Percentiles rank a stretch among this genome's conserved stretches.
These are phyloP conservation scores for Bactericera cockerelli DNA, from an alignment of 1,140 invertebrate species.

Conservation along the genomic window DNA sequence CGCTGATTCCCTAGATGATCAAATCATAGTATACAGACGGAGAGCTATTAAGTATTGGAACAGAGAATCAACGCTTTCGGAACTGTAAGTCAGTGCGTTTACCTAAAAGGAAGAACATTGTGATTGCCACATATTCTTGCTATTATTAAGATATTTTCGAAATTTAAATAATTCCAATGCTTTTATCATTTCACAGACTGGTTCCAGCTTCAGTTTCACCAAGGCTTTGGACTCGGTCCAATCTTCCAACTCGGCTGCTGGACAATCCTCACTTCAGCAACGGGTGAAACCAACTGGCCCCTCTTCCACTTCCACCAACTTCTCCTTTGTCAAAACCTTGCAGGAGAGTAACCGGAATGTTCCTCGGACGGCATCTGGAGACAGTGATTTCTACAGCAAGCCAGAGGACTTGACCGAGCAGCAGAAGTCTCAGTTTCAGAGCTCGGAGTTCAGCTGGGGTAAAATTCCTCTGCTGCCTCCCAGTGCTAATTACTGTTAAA, in stretches of 20 bases:
- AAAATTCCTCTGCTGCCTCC: background rate
- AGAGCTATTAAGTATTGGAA: too few species aligned
- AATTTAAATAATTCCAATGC: too few species aligned
- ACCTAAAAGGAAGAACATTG: too few species aligned
- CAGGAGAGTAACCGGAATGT: background rate
- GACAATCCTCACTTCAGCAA: background rate
- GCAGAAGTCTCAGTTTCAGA: background rate
- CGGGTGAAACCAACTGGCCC: background rate
- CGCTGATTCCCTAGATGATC: too few species aligned
- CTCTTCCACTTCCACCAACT: background rate
- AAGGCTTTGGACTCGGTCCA: background rate
- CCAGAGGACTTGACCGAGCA: background rate
- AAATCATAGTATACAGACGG: too few species aligned
- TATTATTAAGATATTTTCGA: too few species aligned
- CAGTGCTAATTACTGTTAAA: background rate
- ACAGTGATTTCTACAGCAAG: background rate
- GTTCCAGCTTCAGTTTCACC: background rate
- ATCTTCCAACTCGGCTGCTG: background rate
- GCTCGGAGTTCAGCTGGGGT: background rate
- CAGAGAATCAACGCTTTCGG: too few species aligned
- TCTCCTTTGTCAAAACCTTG: conserved; percentile 2
- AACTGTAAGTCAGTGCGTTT: too few species aligned
- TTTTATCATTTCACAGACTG: background rate
- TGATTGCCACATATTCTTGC: too few species aligned
- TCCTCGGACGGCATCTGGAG: background rate